Base-by-base conservation (phyloP, 2,113 vertebrate genomes). In the Epinephelus fuscoguttatus region DNA sequence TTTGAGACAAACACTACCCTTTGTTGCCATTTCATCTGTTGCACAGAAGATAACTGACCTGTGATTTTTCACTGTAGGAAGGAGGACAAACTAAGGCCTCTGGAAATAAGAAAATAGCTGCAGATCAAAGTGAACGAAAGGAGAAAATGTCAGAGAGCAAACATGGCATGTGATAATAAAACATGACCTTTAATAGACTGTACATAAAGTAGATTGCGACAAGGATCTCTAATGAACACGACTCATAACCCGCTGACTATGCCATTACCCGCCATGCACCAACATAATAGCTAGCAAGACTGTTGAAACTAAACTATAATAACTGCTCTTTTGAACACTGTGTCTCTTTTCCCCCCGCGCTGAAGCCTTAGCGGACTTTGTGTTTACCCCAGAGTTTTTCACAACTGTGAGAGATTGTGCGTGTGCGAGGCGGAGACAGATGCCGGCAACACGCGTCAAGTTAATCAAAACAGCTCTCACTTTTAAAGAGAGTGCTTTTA, bases 301-400 rank as follows among this genome's bases (percentile, higher is more conserved):
- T 94, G 93, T 95, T 95, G 84, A 92, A 92, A 83, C 84, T 71
- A 83, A 89, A 84, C 84, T 87, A 73, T 82, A 84, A 85, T 77
- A 88, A 91, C 80, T 62, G 78, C 85, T 89, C 59, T 91, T 84
- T 86, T 84, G 56, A 94, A 92, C 94, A 95, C 94, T 95, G 94
- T 95, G 93, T 90, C 85, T 90, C 80, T 78, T 83, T 56, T 40
- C 11, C 27, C 60, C 52, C 21, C 67, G 17, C 82, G 1, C 85
- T 23, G 75, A 94, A 88, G 94, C 93, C 94, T 94, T 94, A 92
- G 90, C 79, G 71, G 80, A 88, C 69, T 85, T 89, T 88, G 37
- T 64, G 76, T 90, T 90, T 27, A 84, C 69, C 77, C 80, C 77
- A 0, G 68, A 85, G 78, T 47, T 71, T 77, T 80, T 70, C 70